Percentiles rank a stretch among this genome's conserved stretches.
These are phyloP conservation scores for Apocrypta bakeri DNA, from an alignment of 1,140 invertebrate genomes.

Conservation along the genomic window DNA sequence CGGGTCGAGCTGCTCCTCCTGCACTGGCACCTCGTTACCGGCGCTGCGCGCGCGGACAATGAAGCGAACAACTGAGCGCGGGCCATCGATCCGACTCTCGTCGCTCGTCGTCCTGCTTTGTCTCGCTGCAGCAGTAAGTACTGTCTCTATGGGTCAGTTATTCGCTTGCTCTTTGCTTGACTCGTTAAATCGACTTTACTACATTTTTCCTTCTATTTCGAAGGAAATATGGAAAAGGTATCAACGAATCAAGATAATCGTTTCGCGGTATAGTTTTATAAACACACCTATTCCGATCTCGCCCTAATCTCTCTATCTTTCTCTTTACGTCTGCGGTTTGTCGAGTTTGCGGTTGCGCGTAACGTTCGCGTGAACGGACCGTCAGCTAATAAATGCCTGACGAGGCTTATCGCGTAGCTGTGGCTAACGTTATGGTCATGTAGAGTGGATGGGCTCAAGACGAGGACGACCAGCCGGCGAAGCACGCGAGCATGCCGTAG, in stretches of 20 bases:
- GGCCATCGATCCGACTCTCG: not conserved
- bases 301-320: no score
- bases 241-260: no score
- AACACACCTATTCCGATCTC: no score
- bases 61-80: not conserved
- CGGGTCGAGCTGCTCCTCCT: not conserved
- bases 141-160: no score
- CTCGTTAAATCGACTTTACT: not conserved
- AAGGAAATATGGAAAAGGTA: not conserved
- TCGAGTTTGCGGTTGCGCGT: not conserved
- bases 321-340: not conserved
- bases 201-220: no score
- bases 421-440: not conserved
- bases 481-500: no score
- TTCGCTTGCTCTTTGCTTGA: not conserved
- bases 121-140: not conserved
- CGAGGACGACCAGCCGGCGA: not conserved
- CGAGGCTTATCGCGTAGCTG: not conserved
- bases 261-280: no score
- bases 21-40: slow-evolving; percentile 2
- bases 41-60: slow-evolving; percentile 7
- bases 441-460: not conserved
- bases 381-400: not conserved
- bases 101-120: not conserved
- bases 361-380: not conserved